Base-by-base conservation (phyloP, 2,888 invertebrate genomes). In the Melanostoma scalare region DNA sequence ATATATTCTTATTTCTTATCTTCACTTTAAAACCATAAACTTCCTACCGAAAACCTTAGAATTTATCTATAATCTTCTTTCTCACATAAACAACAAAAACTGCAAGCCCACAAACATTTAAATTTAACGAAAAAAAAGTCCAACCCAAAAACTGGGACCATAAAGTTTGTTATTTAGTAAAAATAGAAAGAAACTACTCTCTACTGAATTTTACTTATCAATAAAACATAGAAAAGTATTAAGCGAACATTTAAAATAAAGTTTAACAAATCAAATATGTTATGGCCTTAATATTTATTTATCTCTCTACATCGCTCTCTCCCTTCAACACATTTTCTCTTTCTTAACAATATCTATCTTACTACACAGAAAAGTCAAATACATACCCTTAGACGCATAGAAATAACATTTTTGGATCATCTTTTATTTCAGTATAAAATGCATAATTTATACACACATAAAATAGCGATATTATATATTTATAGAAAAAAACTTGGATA, bases 131-230 rank as follows among this genome's bases (percentile, higher is more conserved):
- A 71, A 10, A 56, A 50, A 73, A 82, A 71, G 84, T 84, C 84
- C 84, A 84, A 84, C 84, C 84, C 84, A 84, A 79, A 82, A 78
- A 71, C 65, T 84, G 84, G 84, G 84, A 84, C 84, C 84, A 84
- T 79, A 60, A 79, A 75, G 69, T 78, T 84, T 84, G 74, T 55
- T 79, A 74, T 46, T 42, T 42, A 56, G 5, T 31, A 75, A 38
- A 48, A 48, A 50, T 36, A 60, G 31, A 31, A 38, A 67, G 42
- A 2, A 75, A 44, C 36, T 38, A 6, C 63, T 67, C 38, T 56
- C 50, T 65, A 71, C 80, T 65, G 80, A 80, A 71, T 48, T 76
- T 71, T 46, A 82, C 82, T 77, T 69, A 73, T 82, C 68, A 82
- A 76, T 76, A 55, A 55, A 61, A 50, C 9, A 71, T 68, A 67